Percentiles rank a stretch among this genome's conserved stretches.
phyloP scores from a whole-genome alignment of 1,140 invertebrate genomes.

The Matsumurasca onukii region DNA sequence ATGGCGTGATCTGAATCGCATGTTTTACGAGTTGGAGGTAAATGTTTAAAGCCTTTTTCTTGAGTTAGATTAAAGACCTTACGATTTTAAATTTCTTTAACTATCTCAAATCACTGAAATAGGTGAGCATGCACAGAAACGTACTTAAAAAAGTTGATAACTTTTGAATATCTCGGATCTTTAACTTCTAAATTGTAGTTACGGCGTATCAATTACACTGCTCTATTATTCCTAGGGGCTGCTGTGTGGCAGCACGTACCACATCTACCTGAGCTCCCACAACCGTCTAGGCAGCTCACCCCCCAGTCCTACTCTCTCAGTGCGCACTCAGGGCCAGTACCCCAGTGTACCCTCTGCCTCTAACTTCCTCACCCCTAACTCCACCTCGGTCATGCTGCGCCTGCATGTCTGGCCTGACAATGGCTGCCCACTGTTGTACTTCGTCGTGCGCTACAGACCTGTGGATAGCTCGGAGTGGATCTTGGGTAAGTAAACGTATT shows the following conservation, averaged over 20 bases:
- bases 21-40: too few relatives aligned
- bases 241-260: conserved; percentile 72
- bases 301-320: conserved; percentile 65
- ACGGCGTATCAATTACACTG: too few relatives aligned
- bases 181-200: too few relatives aligned
- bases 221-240: too few relatives aligned
- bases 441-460: conserved; percentile 72
- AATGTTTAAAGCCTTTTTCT: too few relatives aligned
- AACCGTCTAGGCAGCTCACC: conserved; percentile 73
- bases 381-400: conserved; percentile 68
- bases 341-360: conserved; percentile 65
- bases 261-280: conserved; percentile 67
- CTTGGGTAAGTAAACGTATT: conserved; percentile 48
- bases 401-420: conserved; percentile 77
- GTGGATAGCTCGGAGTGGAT: conserved; percentile 60
- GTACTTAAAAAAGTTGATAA: too few relatives aligned
- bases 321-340: conserved; percentile 69
- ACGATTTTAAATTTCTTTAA: too few relatives aligned
- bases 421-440: conserved; percentile 75
- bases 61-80: too few relatives aligned
- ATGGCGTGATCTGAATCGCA: too few relatives aligned
- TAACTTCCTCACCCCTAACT: conserved; percentile 65
- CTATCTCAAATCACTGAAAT: too few relatives aligned
- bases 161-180: too few relatives aligned
- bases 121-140: too few relatives aligned